Percentiles rank a stretch among this genome's conserved stretches.
phyloP scores from a whole-genome alignment of 2,888 invertebrate genomes.

The Sipha maydis region DNA sequence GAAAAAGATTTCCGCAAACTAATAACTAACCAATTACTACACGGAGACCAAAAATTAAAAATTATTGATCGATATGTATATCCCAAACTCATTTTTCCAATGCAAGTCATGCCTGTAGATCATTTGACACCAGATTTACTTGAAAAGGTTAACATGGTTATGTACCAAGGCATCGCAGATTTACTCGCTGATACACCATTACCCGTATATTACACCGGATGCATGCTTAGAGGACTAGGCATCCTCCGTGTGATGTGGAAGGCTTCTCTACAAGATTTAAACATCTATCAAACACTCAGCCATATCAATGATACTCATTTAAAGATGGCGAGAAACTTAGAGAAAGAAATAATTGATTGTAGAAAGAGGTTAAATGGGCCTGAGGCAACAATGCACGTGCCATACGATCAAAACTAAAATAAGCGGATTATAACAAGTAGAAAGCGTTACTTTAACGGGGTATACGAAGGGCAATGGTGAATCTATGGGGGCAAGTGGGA shows the following conservation, averaged over 20 bases:
- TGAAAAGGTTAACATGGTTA: neutral
- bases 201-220: neutral
- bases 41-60: neutral
- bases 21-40: neutral
- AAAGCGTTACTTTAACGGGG: neutral
- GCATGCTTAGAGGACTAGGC: neutral
- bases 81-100: neutral
- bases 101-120: neutral
- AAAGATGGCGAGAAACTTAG: neutral
- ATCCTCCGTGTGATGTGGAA: neutral
- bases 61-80: neutral
- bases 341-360: neutral
- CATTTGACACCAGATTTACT: neutral
- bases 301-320: neutral
- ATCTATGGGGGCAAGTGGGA: too few species aligned
- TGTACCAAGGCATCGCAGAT: neutral
- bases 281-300: neutral
- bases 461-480: too few species aligned
- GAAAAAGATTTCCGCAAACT: conserved; percentile 5
- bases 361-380: neutral
- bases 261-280: neutral
- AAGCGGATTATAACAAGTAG: neutral
- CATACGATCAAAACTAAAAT: neutral
- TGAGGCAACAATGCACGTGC: neutral
- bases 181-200: neutral